These are phyloP conservation scores for Plestiodon gilberti DNA, from an alignment of 2,113 vertebrate genomes.

Conservation along the genomic window DNA sequence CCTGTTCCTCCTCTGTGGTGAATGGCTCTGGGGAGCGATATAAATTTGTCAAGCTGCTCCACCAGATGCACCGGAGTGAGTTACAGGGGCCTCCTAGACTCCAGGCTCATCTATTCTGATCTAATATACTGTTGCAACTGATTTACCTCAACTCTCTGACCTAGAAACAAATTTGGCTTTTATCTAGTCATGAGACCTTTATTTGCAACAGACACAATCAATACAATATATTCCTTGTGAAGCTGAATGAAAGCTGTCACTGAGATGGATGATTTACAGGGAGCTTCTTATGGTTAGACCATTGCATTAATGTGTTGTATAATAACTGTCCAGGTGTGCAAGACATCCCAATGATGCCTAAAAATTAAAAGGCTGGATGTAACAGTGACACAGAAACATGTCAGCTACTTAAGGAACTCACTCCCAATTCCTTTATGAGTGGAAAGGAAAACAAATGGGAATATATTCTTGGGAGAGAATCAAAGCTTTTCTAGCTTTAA, in stretches of 20 bases:
- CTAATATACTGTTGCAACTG: not conserved
- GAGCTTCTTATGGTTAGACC: rapidly evolving
- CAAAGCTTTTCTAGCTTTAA: no score
- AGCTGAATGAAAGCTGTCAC: not conserved
- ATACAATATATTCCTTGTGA: rapidly evolving
- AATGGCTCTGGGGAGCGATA: not conserved
- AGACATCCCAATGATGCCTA: not conserved
- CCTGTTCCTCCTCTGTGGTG: not conserved
- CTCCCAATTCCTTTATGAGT: no score
- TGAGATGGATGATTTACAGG: rapidly evolving
- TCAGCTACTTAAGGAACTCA: not conserved
- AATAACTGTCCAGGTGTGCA: not conserved
- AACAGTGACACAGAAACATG: not conserved
- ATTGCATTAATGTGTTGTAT: not conserved
- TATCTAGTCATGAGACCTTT: rapidly evolving
- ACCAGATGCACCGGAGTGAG: rapidly evolving
- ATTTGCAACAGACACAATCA: not conserved
- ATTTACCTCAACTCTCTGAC: slow-evolving; percentile 24
- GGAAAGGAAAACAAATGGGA: no score
- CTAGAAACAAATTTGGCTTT: not conserved
- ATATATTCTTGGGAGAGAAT: no score
- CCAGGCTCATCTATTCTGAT: not conserved
- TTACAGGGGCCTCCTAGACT: slow-evolving; percentile 14
- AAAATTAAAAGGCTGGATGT: not conserved
- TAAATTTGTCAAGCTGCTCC: not conserved